These are phyloP conservation scores for Caenorhabditis sulstoni DNA, from an alignment of 2,888 invertebrate genomes.

Conservation along the genomic window DNA sequence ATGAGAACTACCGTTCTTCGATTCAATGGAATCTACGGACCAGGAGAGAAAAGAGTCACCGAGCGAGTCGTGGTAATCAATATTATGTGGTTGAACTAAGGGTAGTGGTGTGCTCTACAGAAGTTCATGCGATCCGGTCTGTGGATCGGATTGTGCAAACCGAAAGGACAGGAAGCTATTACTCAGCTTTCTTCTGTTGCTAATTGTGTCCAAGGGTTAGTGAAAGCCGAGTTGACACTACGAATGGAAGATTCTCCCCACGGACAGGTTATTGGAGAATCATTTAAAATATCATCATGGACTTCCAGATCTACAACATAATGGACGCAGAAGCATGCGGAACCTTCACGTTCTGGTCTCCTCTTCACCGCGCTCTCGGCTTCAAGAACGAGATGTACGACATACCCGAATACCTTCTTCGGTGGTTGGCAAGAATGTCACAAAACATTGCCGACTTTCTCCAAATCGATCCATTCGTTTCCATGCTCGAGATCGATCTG, in stretches of 20 bases:
- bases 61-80: conserved; percentile 44
- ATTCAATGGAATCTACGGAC: conserved; percentile 56
- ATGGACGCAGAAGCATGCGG: conserved; percentile 38
- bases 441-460: conserved; percentile 10
- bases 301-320: conserved; percentile 49
- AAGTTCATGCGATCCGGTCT: conserved; percentile 43
- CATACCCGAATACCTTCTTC: conserved; percentile 11
- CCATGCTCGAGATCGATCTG: conserved; percentile 37
- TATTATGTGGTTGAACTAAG: neutral
- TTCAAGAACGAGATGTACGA: neutral
- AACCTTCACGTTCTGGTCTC: conserved; percentile 53
- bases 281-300: neutral
- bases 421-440: neutral
- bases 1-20: conserved; percentile 38
- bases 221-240: conserved; percentile 34
- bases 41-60: conserved; percentile 52
- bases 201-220: conserved; percentile 51
- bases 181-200: conserved; percentile 47
- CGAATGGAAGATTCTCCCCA: conserved; percentile 1
- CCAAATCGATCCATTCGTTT: conserved; percentile 25
- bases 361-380: conserved; percentile 19
- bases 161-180: conserved; percentile 32
- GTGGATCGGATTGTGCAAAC: conserved; percentile 40
- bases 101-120: conserved; percentile 17
- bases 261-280: conserved; percentile 44